Percentiles rank a stretch among this genome's conserved stretches.
Evolutionary conservation across 2,888 invertebrate species (phyloP).

Genomic region (Ecliptopera silaceata): DNA sequence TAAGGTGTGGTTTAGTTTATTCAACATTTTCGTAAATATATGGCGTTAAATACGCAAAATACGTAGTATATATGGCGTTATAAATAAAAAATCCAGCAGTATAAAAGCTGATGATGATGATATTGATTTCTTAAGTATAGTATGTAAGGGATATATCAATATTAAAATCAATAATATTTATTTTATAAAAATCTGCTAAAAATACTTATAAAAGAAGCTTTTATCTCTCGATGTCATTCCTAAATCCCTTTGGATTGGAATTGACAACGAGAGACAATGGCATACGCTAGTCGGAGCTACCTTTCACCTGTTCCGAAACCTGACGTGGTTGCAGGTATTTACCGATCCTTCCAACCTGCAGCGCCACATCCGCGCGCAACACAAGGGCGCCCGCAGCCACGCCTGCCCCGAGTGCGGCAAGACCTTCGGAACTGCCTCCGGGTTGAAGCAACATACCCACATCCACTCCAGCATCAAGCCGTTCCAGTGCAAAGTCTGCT

Average conservation of each 20-base stretch:
- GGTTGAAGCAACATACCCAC: conserved; percentile 99
- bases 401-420: conserved; percentile 99
- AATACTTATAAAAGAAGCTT: no score
- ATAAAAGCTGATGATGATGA: no score
- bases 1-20: conserved; percentile 83
- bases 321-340: conserved; percentile 90
- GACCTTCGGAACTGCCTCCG: conserved; percentile 98
- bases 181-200: no score
- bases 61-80: no score
- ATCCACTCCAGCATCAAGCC: conserved; percentile 99
- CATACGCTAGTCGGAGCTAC: conserved; percentile 27
- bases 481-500: conserved; percentile 98
- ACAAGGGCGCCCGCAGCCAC: conserved; percentile 97
- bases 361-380: conserved; percentile 97
- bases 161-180: no score
- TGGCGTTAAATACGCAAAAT: no score
- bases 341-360: conserved; percentile 98
- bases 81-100: no score
- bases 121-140: no score
- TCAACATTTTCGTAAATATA: conserved; percentile 15
- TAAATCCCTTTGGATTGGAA: background rate
- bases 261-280: conserved; percentile 6
- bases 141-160: no score
- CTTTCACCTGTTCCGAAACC: conserved; percentile 71
- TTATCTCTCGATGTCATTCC: conserved; percentile 6